A percentile compares a stretch with the other conserved stretches of the same genome.
These are phyloP conservation scores for Sebastes melanostomus DNA, from an alignment of 2,797 vertebrate genomes.

Conservation along the genomic window DNA sequence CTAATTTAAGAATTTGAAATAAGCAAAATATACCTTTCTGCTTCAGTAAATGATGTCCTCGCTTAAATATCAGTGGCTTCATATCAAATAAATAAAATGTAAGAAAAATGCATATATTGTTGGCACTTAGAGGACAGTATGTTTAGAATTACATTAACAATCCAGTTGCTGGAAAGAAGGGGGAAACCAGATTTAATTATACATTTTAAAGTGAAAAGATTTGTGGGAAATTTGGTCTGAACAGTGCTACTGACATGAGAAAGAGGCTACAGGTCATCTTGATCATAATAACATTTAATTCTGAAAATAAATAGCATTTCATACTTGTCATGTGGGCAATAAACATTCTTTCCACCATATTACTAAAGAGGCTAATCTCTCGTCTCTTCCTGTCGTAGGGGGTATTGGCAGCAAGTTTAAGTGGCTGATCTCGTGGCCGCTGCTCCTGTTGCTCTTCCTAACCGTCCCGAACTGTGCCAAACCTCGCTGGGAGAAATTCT, in stretches of 20 bases:
- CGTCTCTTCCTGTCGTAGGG: conserved; percentile 61
- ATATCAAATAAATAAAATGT: not conserved
- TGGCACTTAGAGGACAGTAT: not conserved
- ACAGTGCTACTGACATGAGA: not conserved
- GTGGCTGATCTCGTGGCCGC: conserved; percentile 94
- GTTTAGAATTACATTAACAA: not conserved
- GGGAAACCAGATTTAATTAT: not conserved
- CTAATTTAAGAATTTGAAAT: conserved; percentile 4
- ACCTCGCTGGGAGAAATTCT: conserved; percentile 93
- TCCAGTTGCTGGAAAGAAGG: not conserved
- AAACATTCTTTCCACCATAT: not conserved
- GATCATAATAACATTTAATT: not conserved
- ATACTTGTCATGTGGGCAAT: not conserved
- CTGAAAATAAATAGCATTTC: not conserved
- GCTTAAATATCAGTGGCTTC: conserved; percentile 18
- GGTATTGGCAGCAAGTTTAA: conserved; percentile 86
- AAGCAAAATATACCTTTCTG: not conserved
- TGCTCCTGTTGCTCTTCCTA: conserved; percentile 88
- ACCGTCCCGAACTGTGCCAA: conserved; percentile 94
- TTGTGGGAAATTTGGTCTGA: not conserved
- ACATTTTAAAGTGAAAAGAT: not conserved
- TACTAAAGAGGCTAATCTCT: not conserved
- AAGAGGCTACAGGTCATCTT: not conserved
- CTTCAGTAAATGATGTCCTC: conserved; percentile 10
- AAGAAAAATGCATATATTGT: not conserved